Conservation (phyloP, 2,888 invertebrate genomes). For the Falcaria lacertinaria region DNA sequence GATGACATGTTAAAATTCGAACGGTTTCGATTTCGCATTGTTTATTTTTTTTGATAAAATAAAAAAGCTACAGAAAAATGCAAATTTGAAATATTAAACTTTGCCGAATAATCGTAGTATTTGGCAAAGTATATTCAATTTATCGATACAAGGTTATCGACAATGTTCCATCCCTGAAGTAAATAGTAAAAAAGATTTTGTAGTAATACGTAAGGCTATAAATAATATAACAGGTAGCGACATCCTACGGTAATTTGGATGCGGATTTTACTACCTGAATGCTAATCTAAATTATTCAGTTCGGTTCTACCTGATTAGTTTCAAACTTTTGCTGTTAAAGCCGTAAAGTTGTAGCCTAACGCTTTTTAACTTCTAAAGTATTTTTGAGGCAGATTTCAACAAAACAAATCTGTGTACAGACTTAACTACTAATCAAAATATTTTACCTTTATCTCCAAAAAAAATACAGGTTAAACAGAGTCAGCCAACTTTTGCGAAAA, state of each 20-base stretch:
- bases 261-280: background rate
- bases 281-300: background rate
- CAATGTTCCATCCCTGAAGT: background rate
- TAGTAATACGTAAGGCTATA: background rate
- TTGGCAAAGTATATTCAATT: no score
- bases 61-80: no score
- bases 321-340: background rate
- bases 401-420: no score
- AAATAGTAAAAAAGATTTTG: background rate
- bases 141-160: background rate
- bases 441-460: no score
- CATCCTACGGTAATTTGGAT: background rate
- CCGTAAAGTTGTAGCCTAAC: background rate
- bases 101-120: no score
- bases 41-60: no score
- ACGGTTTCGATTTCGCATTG: no score
- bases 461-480: no score
- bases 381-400: no score
- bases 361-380: background rate
- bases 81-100: no score
- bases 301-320: background rate
- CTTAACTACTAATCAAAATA: no score
- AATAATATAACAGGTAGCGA: conserved; percentile 1
- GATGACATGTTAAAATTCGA: no score
- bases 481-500: background rate